phyloP scores from a whole-genome alignment of 2,797 vertebrate genomes.

The Melanotaenia boesemani region DNA sequence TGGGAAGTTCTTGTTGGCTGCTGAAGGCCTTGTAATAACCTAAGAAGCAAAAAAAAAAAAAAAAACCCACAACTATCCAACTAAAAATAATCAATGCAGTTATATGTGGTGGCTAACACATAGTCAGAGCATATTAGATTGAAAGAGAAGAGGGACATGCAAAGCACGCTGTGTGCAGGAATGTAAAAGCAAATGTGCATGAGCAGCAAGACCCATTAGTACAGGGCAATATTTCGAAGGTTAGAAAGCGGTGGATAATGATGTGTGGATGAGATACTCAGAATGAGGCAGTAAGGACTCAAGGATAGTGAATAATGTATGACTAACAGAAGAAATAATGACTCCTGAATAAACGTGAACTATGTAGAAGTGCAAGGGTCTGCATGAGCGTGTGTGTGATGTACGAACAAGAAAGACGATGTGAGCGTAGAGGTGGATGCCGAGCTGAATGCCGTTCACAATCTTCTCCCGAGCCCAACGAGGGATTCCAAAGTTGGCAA shows the following conservation, averaged over 20 bases:
- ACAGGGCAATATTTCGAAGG: slow-evolving; percentile 58
- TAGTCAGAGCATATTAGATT: not conserved
- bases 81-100: not conserved
- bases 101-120: not conserved
- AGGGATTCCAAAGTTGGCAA: slow-evolving; percentile 94
- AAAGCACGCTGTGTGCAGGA: slow-evolving; percentile 24
- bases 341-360: slow-evolving; percentile 50
- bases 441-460: slow-evolving; percentile 94
- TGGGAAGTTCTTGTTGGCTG: slow-evolving; percentile 96
- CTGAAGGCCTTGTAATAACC: slow-evolving; percentile 93
- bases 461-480: slow-evolving; percentile 97
- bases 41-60: slow-evolving; percentile 48
- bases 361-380: slow-evolving; percentile 27
- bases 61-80: not conserved
- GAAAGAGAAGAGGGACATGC: slow-evolving; percentile 8
- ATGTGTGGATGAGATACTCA: slow-evolving; percentile 69
- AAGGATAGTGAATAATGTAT: slow-evolving; percentile 66
- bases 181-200: slow-evolving; percentile 32
- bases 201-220: slow-evolving; percentile 46
- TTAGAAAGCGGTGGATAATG: slow-evolving; percentile 62
- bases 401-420: slow-evolving; percentile 90
- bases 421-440: slow-evolving; percentile 93
- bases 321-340: slow-evolving; percentile 57
- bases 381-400: slow-evolving; percentile 14
- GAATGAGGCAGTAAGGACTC: slow-evolving; percentile 55